These are phyloP conservation scores for Harmothoe impar DNA, from an alignment of 2,888 invertebrate genomes.

Conservation along the genomic window DNA sequence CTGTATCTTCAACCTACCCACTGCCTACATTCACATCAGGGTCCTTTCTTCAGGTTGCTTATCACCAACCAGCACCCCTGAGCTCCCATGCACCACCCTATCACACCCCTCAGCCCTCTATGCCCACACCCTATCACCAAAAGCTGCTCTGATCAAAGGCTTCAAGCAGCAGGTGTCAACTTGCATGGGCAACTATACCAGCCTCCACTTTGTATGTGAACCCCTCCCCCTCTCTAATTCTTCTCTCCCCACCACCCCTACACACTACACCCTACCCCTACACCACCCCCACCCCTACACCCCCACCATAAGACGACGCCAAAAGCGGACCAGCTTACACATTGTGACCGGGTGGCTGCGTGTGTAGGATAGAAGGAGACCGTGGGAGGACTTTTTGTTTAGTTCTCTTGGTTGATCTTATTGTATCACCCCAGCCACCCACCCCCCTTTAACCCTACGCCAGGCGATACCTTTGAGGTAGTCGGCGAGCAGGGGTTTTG, in stretches of 20 bases:
- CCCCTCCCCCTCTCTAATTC: neutral
- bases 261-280: neutral
- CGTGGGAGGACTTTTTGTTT: slow-evolving; percentile 32
- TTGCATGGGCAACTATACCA: slow-evolving; percentile 8
- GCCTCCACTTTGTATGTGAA: neutral
- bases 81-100: neutral
- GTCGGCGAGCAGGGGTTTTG: neutral
- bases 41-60: neutral
- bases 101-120: neutral
- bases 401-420: slow-evolving; percentile 44
- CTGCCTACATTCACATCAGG: neutral
- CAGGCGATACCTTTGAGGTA: slow-evolving; percentile 46
- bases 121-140: neutral
- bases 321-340: slow-evolving; percentile 20
- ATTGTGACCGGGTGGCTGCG: neutral
- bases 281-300: slow-evolving; percentile 5
- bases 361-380: neutral
- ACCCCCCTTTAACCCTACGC: slow-evolving; percentile 25
- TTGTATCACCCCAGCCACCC: slow-evolving; percentile 27
- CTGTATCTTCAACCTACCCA: slow-evolving; percentile 13
- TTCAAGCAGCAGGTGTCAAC: slow-evolving; percentile 9
- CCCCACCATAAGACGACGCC: neutral
- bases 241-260: neutral
- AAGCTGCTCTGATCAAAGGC: neutral
- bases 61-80: neutral